Conservation (phyloP, 1,140 invertebrate species). For the Ips typographus region DNA sequence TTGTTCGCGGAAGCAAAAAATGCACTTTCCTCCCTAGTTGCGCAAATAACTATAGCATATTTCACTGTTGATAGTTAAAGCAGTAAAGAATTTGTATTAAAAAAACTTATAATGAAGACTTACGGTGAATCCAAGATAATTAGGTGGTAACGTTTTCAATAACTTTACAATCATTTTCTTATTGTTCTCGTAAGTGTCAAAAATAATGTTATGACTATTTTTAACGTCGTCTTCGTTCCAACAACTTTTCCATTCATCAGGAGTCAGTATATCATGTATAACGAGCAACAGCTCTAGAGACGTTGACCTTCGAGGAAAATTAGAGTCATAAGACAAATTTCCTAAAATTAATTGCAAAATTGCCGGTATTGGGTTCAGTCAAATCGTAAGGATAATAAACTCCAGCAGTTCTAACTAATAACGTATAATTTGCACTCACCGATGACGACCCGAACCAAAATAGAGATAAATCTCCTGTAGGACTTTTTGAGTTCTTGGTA, state of each 20-base stretch:
- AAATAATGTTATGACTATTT: constrained; percentile 42
- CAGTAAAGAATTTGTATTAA: too few species aligned
- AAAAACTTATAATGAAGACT: constrained; percentile 6
- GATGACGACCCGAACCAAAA: constrained; percentile 36
- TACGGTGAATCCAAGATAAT: constrained; percentile 40
- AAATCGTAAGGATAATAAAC: neutral
- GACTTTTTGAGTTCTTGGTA: constrained; percentile 36
- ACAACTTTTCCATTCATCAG: constrained; percentile 37
- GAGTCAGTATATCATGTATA: constrained; percentile 26
- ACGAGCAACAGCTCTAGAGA: constrained; percentile 38
- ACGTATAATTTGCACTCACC: neutral
- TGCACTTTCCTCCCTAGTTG: too few species aligned
- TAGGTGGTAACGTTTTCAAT: constrained; percentile 37
- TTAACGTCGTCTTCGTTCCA: constrained; percentile 41
- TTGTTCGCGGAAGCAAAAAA: too few species aligned
- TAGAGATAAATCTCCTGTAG: constrained; percentile 38
- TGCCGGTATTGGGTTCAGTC: neutral
- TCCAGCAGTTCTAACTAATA: too few species aligned
- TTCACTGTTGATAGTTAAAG: too few species aligned
- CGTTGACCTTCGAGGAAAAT: constrained; percentile 38
- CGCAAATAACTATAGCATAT: too few species aligned
- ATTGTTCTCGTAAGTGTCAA: constrained; percentile 43
- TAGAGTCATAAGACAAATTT: constrained; percentile 39
- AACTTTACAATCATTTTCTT: constrained; percentile 42
- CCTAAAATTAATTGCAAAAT: constrained; percentile 20